Base-by-base conservation (phyloP, 2,888 invertebrate genomes). In the Kuschelorhynchus macadamiae region DNA sequence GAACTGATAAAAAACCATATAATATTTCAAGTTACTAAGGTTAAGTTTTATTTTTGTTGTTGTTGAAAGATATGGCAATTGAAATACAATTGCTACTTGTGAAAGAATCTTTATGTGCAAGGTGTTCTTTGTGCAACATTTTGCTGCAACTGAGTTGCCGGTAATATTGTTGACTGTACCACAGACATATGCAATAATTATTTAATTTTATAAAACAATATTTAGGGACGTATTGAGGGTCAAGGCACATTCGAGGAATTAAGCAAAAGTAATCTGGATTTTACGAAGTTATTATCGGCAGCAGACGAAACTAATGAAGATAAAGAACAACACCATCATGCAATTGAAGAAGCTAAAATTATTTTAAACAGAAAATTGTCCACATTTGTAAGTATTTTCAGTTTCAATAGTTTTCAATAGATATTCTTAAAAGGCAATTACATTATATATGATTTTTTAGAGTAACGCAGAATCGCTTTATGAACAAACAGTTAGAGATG, bases 231-330 rank as follows among this genome's bases (percentile, higher is more conserved):
- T 39, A 73, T 76, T 44, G 74, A 76, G 56, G 74, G 73, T 8
- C 57, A 71, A 63, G 76, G 76, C 36, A 75, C 73, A 3, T 76
- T 75, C 55, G 72, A 72, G 2, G 75, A 76, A 44, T 60, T 76
- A 0, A 60, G 60, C 0, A 66, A 68, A 3, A 71, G 71, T 47
- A 59, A 72, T 17, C 9, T 76, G n/a, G 73, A 71, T 49, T 74
- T 76, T 41, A 74, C 75, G 0, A 75, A 74, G 66, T 39, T 74
- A 47, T 65, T 75, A 41, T 67, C 69, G 8, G 68, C 52, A 11
- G 73, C 72, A 33, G 71, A 75, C 46, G 71, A 71, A 46, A 70
- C 49, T 20, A 9, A 36, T 16, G 57, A 49, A 0, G 67, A 67
- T 3, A 64, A 60, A 17, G 63, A 62, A 5, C 44, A 55, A 14